Conservation (phyloP, 2,797 vertebrate genomes). For the Spinus pinus region DNA sequence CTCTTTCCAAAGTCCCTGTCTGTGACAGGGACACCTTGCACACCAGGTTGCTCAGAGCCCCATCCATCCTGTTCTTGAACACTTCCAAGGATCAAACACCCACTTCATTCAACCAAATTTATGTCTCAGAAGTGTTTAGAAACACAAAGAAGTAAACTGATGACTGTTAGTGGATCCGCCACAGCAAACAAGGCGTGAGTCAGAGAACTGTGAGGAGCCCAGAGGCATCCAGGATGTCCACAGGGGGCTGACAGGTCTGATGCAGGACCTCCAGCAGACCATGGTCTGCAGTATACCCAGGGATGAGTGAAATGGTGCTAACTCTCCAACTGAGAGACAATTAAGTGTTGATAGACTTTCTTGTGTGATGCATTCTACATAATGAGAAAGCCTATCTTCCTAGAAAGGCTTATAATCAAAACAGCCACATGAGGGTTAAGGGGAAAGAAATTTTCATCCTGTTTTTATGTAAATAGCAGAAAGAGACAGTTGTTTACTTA, state of each 20-base stretch:
- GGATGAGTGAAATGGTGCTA: neutral
- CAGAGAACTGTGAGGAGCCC: accelerated
- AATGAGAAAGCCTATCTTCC: neutral
- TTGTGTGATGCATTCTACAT: neutral
- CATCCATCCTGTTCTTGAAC: neutral
- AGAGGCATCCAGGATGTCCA: neutral
- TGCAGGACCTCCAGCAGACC: neutral
- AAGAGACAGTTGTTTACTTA: neutral
- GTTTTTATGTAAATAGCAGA: neutral
- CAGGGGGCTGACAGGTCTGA: neutral
- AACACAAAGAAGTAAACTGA: neutral
- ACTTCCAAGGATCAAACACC: neutral
- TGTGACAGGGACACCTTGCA: neutral
- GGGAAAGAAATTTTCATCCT: neutral
- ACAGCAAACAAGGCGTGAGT: neutral
- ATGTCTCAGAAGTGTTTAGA: neutral
- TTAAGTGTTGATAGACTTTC: neutral
- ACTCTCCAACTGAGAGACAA: neutral
- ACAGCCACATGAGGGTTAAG: neutral
- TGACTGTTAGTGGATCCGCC: neutral
- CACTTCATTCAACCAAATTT: neutral
- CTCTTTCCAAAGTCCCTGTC: neutral
- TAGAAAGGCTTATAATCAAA: neutral
- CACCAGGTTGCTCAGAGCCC: neutral
- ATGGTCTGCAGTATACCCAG: neutral